These are phyloP conservation scores for Scalopus aquaticus DNA, from an alignment of 2,113 vertebrate genomes.

Conservation along the genomic window DNA sequence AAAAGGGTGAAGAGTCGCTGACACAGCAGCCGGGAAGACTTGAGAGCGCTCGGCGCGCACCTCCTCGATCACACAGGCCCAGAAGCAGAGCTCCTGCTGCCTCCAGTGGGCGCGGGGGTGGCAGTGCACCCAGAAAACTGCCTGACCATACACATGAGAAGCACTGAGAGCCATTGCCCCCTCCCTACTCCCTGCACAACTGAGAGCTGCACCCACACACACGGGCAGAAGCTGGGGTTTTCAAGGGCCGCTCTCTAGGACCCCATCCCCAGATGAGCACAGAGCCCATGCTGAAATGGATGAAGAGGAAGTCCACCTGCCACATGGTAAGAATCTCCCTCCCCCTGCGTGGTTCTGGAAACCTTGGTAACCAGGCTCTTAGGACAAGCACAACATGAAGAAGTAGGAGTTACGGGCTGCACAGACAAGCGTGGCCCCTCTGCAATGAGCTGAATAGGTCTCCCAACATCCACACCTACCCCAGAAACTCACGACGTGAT, in stretches of 20 bases:
- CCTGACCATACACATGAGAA: not conserved
- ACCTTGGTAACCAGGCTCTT: not conserved
- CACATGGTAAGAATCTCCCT: not conserved
- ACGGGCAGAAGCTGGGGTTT: not conserved
- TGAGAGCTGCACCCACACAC: too few relatives aligned
- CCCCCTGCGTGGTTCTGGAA: not conserved
- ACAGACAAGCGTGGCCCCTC: not conserved
- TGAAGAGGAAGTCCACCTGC: not conserved
- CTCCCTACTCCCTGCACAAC: rapidly evolving
- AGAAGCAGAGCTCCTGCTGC: not conserved
- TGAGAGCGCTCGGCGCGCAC: not conserved
- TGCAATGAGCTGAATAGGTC: not conserved
- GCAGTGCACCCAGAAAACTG: not conserved
- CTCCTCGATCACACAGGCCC: rapidly evolving
- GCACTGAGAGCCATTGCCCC: not conserved
- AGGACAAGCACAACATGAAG: not conserved
- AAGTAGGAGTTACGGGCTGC: not conserved
- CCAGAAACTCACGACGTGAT: not conserved
- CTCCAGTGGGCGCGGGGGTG: rapidly evolving
- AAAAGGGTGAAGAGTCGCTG: not conserved
- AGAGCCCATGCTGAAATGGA: not conserved
- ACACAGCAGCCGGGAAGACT: not conserved
- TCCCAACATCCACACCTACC: not conserved
- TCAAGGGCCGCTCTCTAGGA: not conserved
- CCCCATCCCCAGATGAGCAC: not conserved